Base-by-base conservation (phyloP, 2,113 vertebrate species). In the Meriones unguiculatus region DNA sequence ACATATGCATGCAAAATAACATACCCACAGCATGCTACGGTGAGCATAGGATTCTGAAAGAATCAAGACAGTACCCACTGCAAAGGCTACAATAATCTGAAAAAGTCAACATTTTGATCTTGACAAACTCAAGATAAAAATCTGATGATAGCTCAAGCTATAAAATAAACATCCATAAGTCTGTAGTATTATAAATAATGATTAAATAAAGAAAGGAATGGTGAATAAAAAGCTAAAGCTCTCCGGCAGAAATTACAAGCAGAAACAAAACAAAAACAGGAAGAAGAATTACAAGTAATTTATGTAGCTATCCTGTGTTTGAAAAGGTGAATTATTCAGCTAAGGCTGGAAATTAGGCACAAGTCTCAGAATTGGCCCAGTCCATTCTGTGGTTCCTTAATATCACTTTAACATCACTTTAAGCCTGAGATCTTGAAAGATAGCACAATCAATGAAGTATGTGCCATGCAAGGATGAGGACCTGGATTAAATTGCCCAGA, bases 201-300 rank as follows among this genome's bases (percentile, higher is more conserved):
- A 73, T 20, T 87, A 28, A 87, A 91, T 67, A 52, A 86, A 89
- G 70, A 64, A 90, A 67, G 65, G 24, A 78, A 67, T 25, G 3
- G n/a, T 62, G 15, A 25, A 6, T 10, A 67, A 64, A 0, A 54
- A 80, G 32, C 80, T 32, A 69, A 82, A 54, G 35, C 50, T 91
- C 22, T 52, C 24, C 18, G 24, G 30, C 2, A 41, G n/a, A 8
- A 38, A 72, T 20, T 20, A 10, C 70, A 38, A n/a, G 69, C n/a
- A 73, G 38, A 38, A 73, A 57, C 57, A 14, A 57, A 57, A 57
- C 57, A 17, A 73, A 38, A 73, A 72, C 70, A 73, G 57, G 57
- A 73, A 38, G 78, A 92, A 95, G 46, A 92, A 73, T 80, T 80
- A n/a, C 41, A 81, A 73, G 52, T 91, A 82, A 95, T n/a, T 85